Conservation (phyloP, 2,113 vertebrate genomes). For the Nanger granti region DNA sequence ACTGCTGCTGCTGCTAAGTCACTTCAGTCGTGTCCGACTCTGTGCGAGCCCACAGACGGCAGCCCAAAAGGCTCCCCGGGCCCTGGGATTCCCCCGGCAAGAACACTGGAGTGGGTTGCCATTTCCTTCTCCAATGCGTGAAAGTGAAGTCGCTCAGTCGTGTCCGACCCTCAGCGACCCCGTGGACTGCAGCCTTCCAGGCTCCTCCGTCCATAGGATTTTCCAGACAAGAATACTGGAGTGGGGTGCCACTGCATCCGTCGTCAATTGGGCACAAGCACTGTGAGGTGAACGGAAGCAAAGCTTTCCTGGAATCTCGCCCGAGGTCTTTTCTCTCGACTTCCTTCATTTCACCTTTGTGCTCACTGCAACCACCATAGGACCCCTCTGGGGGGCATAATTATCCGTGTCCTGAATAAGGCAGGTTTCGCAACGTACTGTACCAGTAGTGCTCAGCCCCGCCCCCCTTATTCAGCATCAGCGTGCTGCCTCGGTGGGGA, state of each 20-base stretch:
- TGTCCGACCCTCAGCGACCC: no score
- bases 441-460: background rate
- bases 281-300: background rate
- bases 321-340: background rate
- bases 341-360: background rate
- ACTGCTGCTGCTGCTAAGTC: background rate
- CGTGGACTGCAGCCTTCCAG: no score
- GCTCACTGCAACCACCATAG: background rate
- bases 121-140: no score
- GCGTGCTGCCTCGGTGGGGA: background rate
- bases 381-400: background rate
- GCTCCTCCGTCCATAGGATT: no score
- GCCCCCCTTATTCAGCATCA: constrained; percentile 1
- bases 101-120: no score
- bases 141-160: no score
- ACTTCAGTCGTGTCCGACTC: no score
- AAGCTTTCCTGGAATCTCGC: background rate
- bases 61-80: no score
- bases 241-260: background rate
- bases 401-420: background rate
- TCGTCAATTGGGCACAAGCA: background rate
- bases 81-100: no score
- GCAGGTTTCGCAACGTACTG: background rate
- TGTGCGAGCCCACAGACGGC: no score
- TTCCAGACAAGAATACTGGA: no score